Conservation (phyloP, 2,888 invertebrate genomes). For the Neoaliturus tenellus region DNA sequence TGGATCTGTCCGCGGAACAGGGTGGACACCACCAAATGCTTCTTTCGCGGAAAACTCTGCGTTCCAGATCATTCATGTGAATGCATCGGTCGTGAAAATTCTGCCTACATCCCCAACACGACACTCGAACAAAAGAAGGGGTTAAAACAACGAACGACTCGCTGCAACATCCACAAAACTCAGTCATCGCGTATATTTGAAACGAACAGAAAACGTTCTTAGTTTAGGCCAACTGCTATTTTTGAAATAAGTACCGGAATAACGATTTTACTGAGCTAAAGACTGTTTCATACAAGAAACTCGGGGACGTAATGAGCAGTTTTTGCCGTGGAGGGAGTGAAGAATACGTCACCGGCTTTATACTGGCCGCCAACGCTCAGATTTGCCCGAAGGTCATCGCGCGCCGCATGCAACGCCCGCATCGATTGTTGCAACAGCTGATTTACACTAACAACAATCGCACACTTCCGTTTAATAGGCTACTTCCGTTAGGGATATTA, state of each 20-base stretch:
- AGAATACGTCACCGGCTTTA: constrained; percentile 16
- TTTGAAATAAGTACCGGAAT: neutral
- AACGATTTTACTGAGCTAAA: neutral
- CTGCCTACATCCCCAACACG: constrained; percentile 32
- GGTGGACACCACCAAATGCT: constrained; percentile 36
- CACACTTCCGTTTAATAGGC: too few species aligned
- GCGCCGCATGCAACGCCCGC: neutral
- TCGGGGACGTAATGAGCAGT: constrained; percentile 2
- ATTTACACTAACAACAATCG: neutral
- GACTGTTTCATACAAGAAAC: neutral
- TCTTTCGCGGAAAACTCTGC: constrained; percentile 26
- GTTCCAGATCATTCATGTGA: constrained; percentile 19
- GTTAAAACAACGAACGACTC: constrained; percentile 3
- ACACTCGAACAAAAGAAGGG: constrained; percentile 18
- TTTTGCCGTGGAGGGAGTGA: neutral
- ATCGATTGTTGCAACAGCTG: constrained; percentile 38
- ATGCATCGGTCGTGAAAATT: constrained; percentile 18
- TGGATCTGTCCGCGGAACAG: neutral
- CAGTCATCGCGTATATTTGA: neutral
- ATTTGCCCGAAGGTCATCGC: constrained; percentile 35
- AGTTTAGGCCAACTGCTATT: too few species aligned
- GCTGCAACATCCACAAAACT: constrained; percentile 24
- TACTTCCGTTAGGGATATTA: neutral
- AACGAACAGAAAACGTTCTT: neutral
- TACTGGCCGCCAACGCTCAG: constrained; percentile 27